Evolutionary conservation across 2,888 invertebrate genomes (phyloP).

Genomic region (Drosophila sordidapex): DNA sequence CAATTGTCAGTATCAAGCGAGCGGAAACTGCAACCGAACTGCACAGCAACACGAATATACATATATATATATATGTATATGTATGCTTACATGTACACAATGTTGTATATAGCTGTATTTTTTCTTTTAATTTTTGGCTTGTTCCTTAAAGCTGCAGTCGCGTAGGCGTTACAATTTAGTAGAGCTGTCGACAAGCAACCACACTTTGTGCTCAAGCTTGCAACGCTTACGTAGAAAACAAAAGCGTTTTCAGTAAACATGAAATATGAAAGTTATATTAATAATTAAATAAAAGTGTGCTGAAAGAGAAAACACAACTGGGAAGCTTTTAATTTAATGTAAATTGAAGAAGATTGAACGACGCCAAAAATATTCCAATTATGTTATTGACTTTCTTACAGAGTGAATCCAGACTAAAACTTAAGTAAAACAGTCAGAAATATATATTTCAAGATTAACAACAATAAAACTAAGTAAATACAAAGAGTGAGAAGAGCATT

Average conservation of each 20-base stretch:
- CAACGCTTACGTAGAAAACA: neutral
- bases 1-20: conserved; percentile 73
- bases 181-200: neutral
- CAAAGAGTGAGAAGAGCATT: conserved; percentile 13
- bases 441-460: neutral
- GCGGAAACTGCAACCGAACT: conserved; percentile 50
- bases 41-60: conserved; percentile 26
- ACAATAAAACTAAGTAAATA: neutral
- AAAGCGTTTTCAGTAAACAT: neutral
- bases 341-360: neutral
- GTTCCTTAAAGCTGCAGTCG: conserved; percentile 29
- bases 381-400: neutral
- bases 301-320: neutral
- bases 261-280: neutral
- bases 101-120: conserved; percentile 5
- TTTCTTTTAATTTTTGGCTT: conserved; percentile 29
- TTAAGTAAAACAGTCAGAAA: no score
- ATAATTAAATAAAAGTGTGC: neutral
- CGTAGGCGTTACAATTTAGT: conserved; percentile 54
- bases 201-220: neutral
- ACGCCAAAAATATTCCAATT: neutral
- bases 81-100: conserved; percentile 6
- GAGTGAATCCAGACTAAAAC: neutral
- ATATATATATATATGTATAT: conserved; percentile 2
- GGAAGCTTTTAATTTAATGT: neutral